A percentile compares a stretch with the other conserved stretches of the same genome.
phyloP scores from a whole-genome alignment of 2,113 vertebrate species.

The Madoqua kirkii region DNA sequence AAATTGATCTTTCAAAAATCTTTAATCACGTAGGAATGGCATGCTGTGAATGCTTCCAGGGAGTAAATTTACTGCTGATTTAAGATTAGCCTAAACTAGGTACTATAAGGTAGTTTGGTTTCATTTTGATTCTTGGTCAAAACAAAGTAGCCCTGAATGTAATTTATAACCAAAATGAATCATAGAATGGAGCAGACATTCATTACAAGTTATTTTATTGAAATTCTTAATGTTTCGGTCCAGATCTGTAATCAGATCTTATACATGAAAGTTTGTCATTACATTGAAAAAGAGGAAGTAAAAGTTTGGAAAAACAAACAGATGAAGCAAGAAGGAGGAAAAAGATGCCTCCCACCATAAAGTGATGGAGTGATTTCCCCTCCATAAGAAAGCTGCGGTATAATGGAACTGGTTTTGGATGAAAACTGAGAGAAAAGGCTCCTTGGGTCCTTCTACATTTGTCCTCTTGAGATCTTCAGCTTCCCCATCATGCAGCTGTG shows the following conservation, averaged over 20 bases:
- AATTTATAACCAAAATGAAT: constrained; percentile 4
- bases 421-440: background rate
- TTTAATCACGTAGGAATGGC: constrained; percentile 50
- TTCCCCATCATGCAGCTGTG: background rate
- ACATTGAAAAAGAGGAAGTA: background rate
- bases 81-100: background rate
- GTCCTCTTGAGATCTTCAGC: background rate
- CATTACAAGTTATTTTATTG: background rate
- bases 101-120: constrained; percentile 19
- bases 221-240: background rate
- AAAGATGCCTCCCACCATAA: background rate
- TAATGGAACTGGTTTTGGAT: background rate
- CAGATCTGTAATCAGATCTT: constrained; percentile 10
- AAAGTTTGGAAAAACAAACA: background rate
- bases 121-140: constrained; percentile 34
- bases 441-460: background rate
- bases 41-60: constrained; percentile 42
- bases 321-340: background rate
- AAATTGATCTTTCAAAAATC: constrained; percentile 54
- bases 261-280: background rate
- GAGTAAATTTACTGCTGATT: constrained; percentile 3
- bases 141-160: background rate
- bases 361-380: background rate
- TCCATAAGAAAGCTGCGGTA: background rate
- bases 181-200: background rate